Evolutionary conservation across 2,797 vertebrate species (phyloP), one percentile per base, ranked within the genome.

Genomic region (Hypotaenidia okinawae): DNA sequence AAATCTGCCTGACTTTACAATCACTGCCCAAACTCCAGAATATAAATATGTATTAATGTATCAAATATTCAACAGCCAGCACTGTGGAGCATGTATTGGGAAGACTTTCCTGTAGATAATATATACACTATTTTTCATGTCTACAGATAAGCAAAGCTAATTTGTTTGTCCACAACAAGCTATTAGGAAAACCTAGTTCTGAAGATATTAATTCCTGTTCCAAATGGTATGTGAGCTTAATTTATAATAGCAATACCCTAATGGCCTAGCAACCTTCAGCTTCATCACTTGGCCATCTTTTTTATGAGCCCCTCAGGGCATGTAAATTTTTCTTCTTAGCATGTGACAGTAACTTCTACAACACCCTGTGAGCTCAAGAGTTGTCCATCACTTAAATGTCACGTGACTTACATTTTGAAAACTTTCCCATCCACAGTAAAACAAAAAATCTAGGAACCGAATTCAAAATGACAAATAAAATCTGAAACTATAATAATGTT

Each of bases 1-100:
- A 94, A 91, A 93, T 94, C 85, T 91, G 79, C 39, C 85, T 86
- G 85, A 86, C 73, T 94, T 84, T 49, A 94, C 23, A 92, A 95
- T 84, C 69, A 75, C 51, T 84, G 37, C 22, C 58, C 54, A 72
- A 93, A 87, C 22, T 89, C 47, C 23, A 84, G 54, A 73, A 70
- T 87, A 93, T 92, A 92, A 91, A 91, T 94, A 94, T 84, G 76
- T 70, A 91, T 91, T 90, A 75, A 88, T 73, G 45, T 57, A 93
- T 86, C 43, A 93, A 89, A 88, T 94, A 95, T 91, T 96, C 80
- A 91, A 28, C 83, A 88, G 39, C 21, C 13, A 79, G 52, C 55
- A 76, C 11, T n/a, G 62, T 76, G 41, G 51, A 88, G 12, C 24
- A 86, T 59, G 6, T 55, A 83, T 30, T 19, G 16, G 24, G 33